Evolutionary conservation across 2,888 invertebrate genomes (phyloP), one percentile per base, ranked within the genome.

Genomic region (Cheilosia scutellata): DNA sequence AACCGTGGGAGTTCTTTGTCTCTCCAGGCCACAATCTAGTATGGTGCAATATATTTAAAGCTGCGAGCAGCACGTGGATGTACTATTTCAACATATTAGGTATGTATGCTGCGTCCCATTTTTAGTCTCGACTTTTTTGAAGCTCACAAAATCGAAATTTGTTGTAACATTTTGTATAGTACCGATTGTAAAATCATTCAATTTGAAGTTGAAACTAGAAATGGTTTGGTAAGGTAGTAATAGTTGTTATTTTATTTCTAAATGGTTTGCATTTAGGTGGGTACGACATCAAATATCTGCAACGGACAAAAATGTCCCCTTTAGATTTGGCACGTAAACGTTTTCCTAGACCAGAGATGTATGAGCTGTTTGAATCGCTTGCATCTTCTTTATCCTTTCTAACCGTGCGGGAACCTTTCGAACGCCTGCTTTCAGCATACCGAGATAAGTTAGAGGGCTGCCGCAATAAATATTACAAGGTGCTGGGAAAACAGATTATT

Each of bases 61-160:
- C 95, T 42, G 95, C 95, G 29, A 96, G 96, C 88, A 96, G 96
- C n/a, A 95, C 95, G 7, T 96, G 96, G 96, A 94, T 96, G 93
- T 95, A 96, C 91, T 96, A 96, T 92, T 96, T 96, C 90, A 96
- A 96, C 92, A 94, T 95, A 89, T 93, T 96, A 82, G 96, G 96
- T 93, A 93, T 93, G 90, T n/a, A 40, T 53, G 0, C 9, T 37
- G 37, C 37, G 9, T 9, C 11, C 6, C 58, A 16, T 49, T 49
- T 25, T n/a, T 13, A 16, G 25, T 40, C 13, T 47, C 51, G 33
- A 40, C 9, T 27, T 27, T 5, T 1, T 20, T 20, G 2, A 20
- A 20, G 20, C 20, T 20, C 20, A 20, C 20, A 20, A 20, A 20
- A 20, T 20, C 20, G 20, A 20, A 20, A 20, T 20, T 20, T 20